Base-by-base conservation (phyloP, 2,113 vertebrate genomes). In the Marmota monax region DNA sequence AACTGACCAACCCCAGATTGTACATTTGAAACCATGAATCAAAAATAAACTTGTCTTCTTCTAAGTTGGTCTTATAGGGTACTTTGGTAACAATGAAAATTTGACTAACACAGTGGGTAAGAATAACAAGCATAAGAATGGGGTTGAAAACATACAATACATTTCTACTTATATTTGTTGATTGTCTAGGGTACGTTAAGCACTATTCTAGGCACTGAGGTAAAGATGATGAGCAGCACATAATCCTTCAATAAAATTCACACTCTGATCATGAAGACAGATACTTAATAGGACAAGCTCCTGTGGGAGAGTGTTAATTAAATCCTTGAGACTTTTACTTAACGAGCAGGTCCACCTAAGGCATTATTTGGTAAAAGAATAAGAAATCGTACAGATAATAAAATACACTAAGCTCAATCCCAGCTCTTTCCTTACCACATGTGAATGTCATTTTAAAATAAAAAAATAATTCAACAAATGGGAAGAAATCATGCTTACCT, bases 381-480 rank as follows among this genome's bases (percentile, higher is more conserved):
- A 70, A 91, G n/a, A 95, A 88, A 51, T 84, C 42, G 42, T 96
- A n/a, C 70, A n/a, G 12, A 84, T 87, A 84, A 70, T 69, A 72
- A 89, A 70, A 86, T 76, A 79, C 12, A 67, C 22, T 84, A 76
- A 76, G 34, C 65, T 63, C 2, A 25, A 78, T 1, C 70, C 17
- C n/a, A 58, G 37, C 74, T 58, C n/a, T 77, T 96, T 45, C 7
- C 17, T 77, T 88, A 73, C 84, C 10, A 84, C 13, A 13, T 90
- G 58, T 63, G 67, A 96, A 53, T 92, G 65, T 48, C 69, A 67
- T 37, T 96, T 73, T 77, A n/a, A 92, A 96, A 89, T 39, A 25
- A 86, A 88, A 88, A 88, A 87, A n/a, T 48, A 92, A 92, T 56
- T 85, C 42, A 92, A 65, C 25, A 86, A 95, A 78, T 88, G 23